Percentiles rank a stretch among this genome's conserved stretches.
Evolutionary conservation across 2,797 vertebrate species (phyloP).

Genomic region (Darevskia nairensis): DNA sequence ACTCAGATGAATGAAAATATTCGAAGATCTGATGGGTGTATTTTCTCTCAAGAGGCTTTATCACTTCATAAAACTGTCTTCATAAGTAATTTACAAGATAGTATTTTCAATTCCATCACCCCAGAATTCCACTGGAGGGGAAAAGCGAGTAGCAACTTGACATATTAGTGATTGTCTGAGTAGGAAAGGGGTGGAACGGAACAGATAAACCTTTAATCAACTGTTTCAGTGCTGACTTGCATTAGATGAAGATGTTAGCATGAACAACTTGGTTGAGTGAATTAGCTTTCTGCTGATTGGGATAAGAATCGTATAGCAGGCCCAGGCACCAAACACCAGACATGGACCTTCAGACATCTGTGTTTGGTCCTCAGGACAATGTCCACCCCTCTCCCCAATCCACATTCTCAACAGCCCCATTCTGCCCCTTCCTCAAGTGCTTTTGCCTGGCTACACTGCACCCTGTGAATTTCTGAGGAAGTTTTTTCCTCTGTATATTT

Average conservation of each 20-base stretch:
- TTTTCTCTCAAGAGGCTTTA: conserved; percentile 6
- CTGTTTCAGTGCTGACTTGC: not conserved
- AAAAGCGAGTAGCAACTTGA: conserved; percentile 4
- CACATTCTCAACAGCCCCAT: too few species aligned
- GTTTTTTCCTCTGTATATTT: too few species aligned
- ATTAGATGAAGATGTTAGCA: conserved; percentile 22
- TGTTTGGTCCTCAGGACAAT: too few species aligned
- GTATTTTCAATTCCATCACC: not conserved
- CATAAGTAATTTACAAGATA: not conserved
- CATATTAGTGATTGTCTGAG: conserved; percentile 4
- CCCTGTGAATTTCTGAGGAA: too few species aligned
- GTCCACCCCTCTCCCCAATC: too few species aligned
- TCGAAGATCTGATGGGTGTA: not conserved
- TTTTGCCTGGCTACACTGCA: too few species aligned
- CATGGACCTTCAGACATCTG: too few species aligned
- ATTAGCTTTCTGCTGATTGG: not conserved
- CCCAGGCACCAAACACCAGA: too few species aligned
- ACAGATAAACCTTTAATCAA: not conserved
- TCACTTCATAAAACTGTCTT: conserved; percentile 25
- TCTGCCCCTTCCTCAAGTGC: too few species aligned
- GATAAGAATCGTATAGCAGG: not conserved
- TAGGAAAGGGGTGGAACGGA: not conserved
- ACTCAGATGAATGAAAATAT: conserved; percentile 16
- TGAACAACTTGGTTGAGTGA: not conserved
- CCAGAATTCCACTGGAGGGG: not conserved